Conservation (phyloP, 2,888 invertebrate genomes). For the Acronicta aceris region DNA sequence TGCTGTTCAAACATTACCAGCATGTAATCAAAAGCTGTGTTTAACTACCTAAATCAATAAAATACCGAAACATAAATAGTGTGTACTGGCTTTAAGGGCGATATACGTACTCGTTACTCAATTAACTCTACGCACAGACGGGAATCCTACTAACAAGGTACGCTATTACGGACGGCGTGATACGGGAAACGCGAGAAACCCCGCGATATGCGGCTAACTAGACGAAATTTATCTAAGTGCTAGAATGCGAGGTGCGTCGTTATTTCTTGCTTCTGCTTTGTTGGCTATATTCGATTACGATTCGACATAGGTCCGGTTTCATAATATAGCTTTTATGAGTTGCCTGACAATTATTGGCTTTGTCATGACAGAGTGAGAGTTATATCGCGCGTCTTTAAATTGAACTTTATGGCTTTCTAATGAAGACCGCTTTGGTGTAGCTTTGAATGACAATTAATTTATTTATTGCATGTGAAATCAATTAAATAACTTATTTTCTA, state of each 20-base stretch:
- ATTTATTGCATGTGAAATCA: slow-evolving; percentile 13
- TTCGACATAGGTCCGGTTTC: slow-evolving; percentile 42
- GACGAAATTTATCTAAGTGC: slow-evolving; percentile 76
- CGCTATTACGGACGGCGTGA: slow-evolving; percentile 58
- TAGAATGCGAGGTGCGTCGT: slow-evolving; percentile 67
- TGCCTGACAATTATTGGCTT: slow-evolving; percentile 47
- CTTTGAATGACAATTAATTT: slow-evolving; percentile 24
- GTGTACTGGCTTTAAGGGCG: slow-evolving; percentile 57
- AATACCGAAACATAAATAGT: slow-evolving; percentile 36
- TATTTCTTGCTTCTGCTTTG: slow-evolving; percentile 54
- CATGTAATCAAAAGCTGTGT: slow-evolving; percentile 47
- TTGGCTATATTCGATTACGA: slow-evolving; percentile 45
- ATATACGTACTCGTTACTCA: slow-evolving; percentile 72
- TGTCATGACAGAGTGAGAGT: slow-evolving; percentile 40
- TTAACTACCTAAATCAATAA: slow-evolving; percentile 51
- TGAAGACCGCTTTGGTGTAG: slow-evolving; percentile 38
- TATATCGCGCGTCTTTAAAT: slow-evolving; percentile 40
- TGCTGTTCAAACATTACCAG: slow-evolving; percentile 36
- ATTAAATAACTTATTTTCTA: not conserved
- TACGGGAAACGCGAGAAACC: slow-evolving; percentile 59
- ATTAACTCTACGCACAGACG: slow-evolving; percentile 72
- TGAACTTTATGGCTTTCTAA: slow-evolving; percentile 42
- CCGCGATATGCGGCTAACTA: slow-evolving; percentile 66
- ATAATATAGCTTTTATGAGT: slow-evolving; percentile 44
- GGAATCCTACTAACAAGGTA: slow-evolving; percentile 75